phyloP scores from a whole-genome alignment of 2,113 vertebrate species.

The Eleginops maclovinus region DNA sequence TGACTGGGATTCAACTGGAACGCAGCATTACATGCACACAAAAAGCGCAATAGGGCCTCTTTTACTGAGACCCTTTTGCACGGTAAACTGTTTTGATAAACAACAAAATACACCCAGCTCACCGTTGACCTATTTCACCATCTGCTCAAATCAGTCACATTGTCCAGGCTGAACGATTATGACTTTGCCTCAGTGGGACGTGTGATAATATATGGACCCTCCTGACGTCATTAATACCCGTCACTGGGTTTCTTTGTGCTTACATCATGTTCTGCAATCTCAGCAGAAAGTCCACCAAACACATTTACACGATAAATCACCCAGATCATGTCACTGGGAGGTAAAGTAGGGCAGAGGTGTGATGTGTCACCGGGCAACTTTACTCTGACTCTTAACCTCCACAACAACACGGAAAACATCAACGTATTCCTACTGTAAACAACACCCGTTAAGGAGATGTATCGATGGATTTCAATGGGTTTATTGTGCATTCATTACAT shows the following conservation, averaged over 20 bases:
- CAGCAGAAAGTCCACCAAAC: slow-evolving; percentile 37
- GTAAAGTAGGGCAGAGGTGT: slow-evolving; percentile 18
- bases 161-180: slow-evolving; percentile 17
- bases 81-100: slow-evolving; percentile 1
- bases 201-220: slow-evolving; percentile 14
- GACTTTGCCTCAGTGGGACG: not conserved
- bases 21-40: too few species aligned
- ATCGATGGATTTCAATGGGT: too few species aligned
- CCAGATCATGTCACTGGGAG: slow-evolving; percentile 12
- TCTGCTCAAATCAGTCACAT: slow-evolving; percentile 3
- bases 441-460: not conserved
- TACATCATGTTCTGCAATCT: slow-evolving; percentile 45
- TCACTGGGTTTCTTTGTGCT: slow-evolving; percentile 7
- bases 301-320: slow-evolving; percentile 48
- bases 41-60: too few species aligned
- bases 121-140: slow-evolving; percentile 8
- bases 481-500: too few species aligned
- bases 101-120: slow-evolving; percentile 2
- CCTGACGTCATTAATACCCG: slow-evolving; percentile 42
- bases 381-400: slow-evolving; percentile 25
- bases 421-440: too few species aligned
- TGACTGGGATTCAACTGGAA: too few species aligned
- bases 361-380: not conserved
- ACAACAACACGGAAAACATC: not conserved
- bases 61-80: too few species aligned